Conservation (phyloP, 2,888 invertebrate species). For the Parthenolecanium corni region DNA sequence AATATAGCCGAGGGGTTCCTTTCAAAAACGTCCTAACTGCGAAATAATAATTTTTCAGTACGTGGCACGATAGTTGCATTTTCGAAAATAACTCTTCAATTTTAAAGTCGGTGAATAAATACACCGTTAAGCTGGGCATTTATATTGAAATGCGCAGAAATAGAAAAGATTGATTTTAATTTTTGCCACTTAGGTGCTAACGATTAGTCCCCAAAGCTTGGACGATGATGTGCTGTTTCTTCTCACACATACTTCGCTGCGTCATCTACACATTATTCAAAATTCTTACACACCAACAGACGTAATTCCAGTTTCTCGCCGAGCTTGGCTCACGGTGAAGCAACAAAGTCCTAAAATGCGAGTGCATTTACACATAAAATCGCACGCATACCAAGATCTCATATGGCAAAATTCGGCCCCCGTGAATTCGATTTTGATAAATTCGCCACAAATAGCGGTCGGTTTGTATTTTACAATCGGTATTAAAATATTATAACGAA, state of each 20-base stretch:
- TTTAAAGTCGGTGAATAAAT: too few species aligned
- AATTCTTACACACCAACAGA: slow-evolving; percentile 55
- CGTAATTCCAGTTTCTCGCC: slow-evolving; percentile 31
- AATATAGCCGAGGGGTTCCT: too few species aligned
- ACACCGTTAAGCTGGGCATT: too few species aligned
- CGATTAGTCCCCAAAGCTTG: slow-evolving; percentile 61
- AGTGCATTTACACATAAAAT: slow-evolving; percentile 58
- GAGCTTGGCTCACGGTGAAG: slow-evolving; percentile 45
- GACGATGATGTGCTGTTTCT: slow-evolving; percentile 58
- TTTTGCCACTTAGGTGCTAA: slow-evolving; percentile 47
- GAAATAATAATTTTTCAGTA: too few species aligned
- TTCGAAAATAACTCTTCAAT: too few species aligned
- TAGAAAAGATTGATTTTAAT: too few species aligned
- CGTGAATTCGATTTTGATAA: slow-evolving; percentile 52
- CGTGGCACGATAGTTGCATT: too few species aligned
- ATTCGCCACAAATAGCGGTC: slow-evolving; percentile 50
- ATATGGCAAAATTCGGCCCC: slow-evolving; percentile 60
- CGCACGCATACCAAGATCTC: slow-evolving; percentile 46
- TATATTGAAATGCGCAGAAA: too few species aligned
- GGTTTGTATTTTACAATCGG: slow-evolving; percentile 27
- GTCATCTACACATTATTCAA: slow-evolving; percentile 60
- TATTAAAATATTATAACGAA: not conserved
- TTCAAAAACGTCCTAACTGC: too few species aligned
- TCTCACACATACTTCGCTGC: slow-evolving; percentile 51
- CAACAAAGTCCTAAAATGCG: slow-evolving; percentile 48